A percentile compares a stretch with the other conserved stretches of the same genome.
These are phyloP conservation scores for Eupithecia inturbata DNA, from an alignment of 2,888 invertebrate species.

Conservation along the genomic window DNA sequence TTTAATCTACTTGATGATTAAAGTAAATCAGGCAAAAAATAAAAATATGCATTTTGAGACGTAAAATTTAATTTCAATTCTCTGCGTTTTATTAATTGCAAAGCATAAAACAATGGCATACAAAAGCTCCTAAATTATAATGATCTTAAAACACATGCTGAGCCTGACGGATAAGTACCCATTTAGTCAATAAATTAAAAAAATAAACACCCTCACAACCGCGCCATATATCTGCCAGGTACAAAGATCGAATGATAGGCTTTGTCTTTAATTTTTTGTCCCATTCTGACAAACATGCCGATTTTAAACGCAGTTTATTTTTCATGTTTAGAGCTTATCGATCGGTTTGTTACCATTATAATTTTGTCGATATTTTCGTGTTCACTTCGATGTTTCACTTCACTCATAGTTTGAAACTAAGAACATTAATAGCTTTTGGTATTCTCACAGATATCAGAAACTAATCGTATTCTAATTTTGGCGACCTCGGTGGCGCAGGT, in stretches of 20 bases:
- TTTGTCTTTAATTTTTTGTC: constrained; percentile 64
- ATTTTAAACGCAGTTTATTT: constrained; percentile 67
- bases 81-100: constrained; percentile 3
- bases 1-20: background rate
- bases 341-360: constrained; percentile 60
- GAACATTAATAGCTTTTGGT: background rate
- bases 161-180: constrained; percentile 20
- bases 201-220: constrained; percentile 33
- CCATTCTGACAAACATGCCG: constrained; percentile 64
- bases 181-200: constrained; percentile 33
- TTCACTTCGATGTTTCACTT: constrained; percentile 17
- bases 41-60: background rate
- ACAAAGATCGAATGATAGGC: constrained; percentile 61
- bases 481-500: no score
- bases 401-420: background rate
- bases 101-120: background rate
- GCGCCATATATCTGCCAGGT: constrained; percentile 50
- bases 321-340: constrained; percentile 59
- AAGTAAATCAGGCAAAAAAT: background rate
- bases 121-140: constrained; percentile 19
- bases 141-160: constrained; percentile 24
- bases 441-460: no score
- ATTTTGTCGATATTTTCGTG: constrained; percentile 51
- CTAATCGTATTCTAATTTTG: background rate
- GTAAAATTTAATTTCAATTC: background rate